A percentile compares a stretch with the other conserved stretches of the same genome.
phyloP scores from a whole-genome alignment of 1,140 invertebrate genomes.

The Pollicipes pollicipes region DNA sequence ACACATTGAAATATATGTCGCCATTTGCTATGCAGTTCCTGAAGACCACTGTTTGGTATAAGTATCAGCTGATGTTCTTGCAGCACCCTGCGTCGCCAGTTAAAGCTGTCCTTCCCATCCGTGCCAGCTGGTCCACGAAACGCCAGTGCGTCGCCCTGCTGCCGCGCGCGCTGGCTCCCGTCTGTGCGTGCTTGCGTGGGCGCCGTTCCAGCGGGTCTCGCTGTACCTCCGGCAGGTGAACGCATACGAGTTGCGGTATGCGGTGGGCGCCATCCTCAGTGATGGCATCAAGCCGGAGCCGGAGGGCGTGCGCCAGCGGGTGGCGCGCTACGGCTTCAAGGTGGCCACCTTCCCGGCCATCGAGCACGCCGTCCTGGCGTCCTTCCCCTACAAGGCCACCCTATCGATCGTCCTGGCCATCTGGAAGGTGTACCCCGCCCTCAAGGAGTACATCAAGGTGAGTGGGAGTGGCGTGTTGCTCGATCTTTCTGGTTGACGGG shows the following conservation, averaged over 20 bases:
- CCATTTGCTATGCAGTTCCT: too few relatives aligned
- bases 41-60: too few relatives aligned
- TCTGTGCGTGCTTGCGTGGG: too few relatives aligned
- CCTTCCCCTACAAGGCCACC: conserved; percentile 28
- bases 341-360: conserved; percentile 27
- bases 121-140: too few relatives aligned
- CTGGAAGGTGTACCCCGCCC: conserved; percentile 28
- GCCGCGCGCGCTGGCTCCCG: too few relatives aligned
- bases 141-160: too few relatives aligned
- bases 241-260: conserved; percentile 23
- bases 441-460: conserved; percentile 27
- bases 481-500: conserved; percentile 1
- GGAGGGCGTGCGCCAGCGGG: conserved; percentile 16
- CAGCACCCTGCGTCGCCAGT: too few relatives aligned
- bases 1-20: too few relatives aligned
- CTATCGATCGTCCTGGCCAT: conserved; percentile 30
- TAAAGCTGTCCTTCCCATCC: too few relatives aligned
- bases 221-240: not conserved
- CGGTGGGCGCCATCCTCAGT: conserved; percentile 26
- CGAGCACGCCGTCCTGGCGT: conserved; percentile 27
- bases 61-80: too few relatives aligned
- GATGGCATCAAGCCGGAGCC: conserved; percentile 20
- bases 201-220: too few relatives aligned
- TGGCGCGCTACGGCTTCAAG: conserved; percentile 24
- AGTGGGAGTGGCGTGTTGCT: too few relatives aligned